Conservation (phyloP, 2,888 invertebrate genomes). For the Shargacucullia verbasci region DNA sequence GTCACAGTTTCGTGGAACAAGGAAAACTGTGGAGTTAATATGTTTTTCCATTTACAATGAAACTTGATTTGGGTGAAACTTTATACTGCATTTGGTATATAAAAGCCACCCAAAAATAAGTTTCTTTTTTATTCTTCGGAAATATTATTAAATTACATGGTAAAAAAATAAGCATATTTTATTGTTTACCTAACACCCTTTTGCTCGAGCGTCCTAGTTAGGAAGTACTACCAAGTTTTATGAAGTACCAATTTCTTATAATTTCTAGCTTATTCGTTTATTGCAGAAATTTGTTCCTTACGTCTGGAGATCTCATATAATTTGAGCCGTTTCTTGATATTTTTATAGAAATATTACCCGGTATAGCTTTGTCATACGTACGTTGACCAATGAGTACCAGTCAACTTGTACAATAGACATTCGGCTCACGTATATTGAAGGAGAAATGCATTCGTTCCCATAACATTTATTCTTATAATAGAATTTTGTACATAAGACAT, state of each 20-base stretch:
- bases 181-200: no score
- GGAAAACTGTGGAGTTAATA: constrained; percentile 4
- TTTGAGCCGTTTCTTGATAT: constrained; percentile 50
- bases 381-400: constrained; percentile 64
- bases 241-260: no score
- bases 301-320: constrained; percentile 44
- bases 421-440: constrained; percentile 66
- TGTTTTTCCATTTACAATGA: neutral
- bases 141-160: no score
- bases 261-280: neutral
- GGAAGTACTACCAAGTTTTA: no score
- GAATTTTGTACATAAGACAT: constrained; percentile 56
- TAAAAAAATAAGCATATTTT: no score
- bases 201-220: no score
- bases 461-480: constrained; percentile 63
- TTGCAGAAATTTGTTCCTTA: constrained; percentile 41
- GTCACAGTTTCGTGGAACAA: constrained; percentile 2
- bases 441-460: constrained; percentile 64
- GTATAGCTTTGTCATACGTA: constrained; percentile 63
- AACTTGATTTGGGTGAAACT: neutral
- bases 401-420: constrained; percentile 59
- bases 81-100: neutral
- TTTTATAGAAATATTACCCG: constrained; percentile 63
- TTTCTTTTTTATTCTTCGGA: no score
- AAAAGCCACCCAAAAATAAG: no score